phyloP scores from a whole-genome alignment of 1,140 invertebrate species.

The Parapsyche elsis region DNA sequence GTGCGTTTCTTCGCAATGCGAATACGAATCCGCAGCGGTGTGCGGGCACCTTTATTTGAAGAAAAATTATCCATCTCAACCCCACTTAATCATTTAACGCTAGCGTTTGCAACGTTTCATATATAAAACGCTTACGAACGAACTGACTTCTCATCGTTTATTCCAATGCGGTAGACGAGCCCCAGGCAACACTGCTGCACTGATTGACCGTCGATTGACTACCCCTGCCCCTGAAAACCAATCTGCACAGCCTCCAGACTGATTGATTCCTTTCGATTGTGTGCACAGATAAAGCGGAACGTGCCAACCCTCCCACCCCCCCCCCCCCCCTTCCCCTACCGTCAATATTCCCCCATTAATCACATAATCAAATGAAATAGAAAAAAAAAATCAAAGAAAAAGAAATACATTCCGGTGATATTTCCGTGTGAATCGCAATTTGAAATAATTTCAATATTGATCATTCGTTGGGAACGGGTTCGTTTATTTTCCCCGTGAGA shows the following conservation, averaged over 20 bases:
- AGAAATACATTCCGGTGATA: neutral
- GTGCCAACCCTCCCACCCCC: neutral
- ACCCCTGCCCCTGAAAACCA: slow-evolving; percentile 12
- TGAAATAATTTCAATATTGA: neutral
- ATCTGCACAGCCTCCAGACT: slow-evolving; percentile 27
- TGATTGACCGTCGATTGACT: slow-evolving; percentile 19
- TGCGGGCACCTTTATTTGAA: too few species aligned
- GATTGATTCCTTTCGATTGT: slow-evolving; percentile 32
- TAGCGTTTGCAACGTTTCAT: too few species aligned
- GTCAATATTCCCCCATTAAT: neutral
- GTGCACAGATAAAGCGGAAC: neutral
- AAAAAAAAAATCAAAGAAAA: neutral
- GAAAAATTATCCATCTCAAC: too few species aligned
- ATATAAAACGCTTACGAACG: neutral
- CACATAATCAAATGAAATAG: neutral
- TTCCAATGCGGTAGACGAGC: neutral
- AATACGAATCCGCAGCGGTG: too few species aligned
- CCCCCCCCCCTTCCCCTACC: neutral
- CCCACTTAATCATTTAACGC: too few species aligned
- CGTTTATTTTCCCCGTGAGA: neutral
- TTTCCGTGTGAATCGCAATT: neutral
- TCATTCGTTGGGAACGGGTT: neutral
- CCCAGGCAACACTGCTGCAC: neutral
- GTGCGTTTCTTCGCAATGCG: too few species aligned
- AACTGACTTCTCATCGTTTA: slow-evolving; percentile 7